Conservation (phyloP, 2,888 invertebrate genomes). For the Meloe dianella region DNA sequence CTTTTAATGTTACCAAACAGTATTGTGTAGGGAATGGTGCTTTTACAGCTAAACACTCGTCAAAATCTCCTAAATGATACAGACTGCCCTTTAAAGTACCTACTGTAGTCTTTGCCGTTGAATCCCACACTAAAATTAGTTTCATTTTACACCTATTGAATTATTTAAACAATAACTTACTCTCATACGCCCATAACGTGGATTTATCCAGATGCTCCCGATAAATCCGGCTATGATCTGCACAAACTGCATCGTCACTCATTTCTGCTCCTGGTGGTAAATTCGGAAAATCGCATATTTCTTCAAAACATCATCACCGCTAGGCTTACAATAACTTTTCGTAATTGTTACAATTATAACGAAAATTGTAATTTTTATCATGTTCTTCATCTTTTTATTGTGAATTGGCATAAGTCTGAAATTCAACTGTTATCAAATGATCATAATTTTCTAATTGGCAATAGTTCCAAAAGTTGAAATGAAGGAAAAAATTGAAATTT, state of each 20-base stretch:
- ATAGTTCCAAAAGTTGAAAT: too few relatives aligned
- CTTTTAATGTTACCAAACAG: slow-evolving; percentile 48
- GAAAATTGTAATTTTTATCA: neutral
- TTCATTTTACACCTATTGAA: neutral
- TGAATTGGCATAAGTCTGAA: too few relatives aligned
- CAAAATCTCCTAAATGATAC: slow-evolving; percentile 67
- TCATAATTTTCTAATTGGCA: too few relatives aligned
- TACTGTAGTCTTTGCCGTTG: slow-evolving; percentile 64
- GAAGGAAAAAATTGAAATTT: too few relatives aligned
- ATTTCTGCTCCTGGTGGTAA: slow-evolving; percentile 43
- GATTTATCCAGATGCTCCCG: slow-evolving; percentile 60
- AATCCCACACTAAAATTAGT: slow-evolving; percentile 64
- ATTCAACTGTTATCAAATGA: too few relatives aligned
- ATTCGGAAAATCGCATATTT: slow-evolving; percentile 42
- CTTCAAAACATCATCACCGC: neutral
- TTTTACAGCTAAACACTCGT: slow-evolving; percentile 61
- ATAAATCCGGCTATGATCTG: slow-evolving; percentile 46
- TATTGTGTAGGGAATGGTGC: slow-evolving; percentile 56
- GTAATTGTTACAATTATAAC: neutral
- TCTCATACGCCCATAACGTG: slow-evolving; percentile 66
- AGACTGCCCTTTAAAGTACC: slow-evolving; percentile 65
- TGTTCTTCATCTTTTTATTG: neutral
- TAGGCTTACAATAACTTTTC: neutral
- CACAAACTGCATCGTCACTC: slow-evolving; percentile 45
- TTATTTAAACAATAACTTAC: slow-evolving; percentile 56